These are phyloP conservation scores for Sarotherodon lohbergeri DNA, from an alignment of 2,113 vertebrate species.

Conservation along the genomic window DNA sequence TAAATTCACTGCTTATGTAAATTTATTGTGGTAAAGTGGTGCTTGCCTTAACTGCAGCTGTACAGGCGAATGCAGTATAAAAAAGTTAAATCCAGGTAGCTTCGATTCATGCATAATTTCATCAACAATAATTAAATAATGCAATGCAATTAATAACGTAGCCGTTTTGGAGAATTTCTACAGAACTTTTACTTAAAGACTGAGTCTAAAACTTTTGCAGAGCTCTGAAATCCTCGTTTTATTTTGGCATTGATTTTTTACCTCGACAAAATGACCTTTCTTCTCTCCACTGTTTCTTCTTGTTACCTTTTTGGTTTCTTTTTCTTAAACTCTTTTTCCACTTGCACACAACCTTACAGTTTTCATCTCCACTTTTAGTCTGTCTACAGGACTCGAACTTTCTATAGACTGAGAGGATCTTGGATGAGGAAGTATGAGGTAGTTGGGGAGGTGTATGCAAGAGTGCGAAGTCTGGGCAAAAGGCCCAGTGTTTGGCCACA, in stretches of 20 bases:
- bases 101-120: not conserved
- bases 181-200: not conserved
- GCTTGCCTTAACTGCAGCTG: not conserved
- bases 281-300: not conserved
- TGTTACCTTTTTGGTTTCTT: not conserved
- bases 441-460: not conserved
- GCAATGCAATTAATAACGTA: not conserved
- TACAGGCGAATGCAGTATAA: not conserved
- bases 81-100: not conserved
- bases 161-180: not conserved
- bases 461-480: conserved; percentile 49
- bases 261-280: not conserved
- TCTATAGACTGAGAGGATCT: not conserved
- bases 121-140: not conserved
- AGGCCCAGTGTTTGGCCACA: conserved; percentile 49
- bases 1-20: not conserved
- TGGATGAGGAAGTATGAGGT: not conserved
- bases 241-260: not conserved
- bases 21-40: not conserved
- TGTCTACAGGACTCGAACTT: conserved; percentile 5
- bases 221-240: not conserved
- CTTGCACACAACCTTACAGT: not conserved
- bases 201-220: not conserved
- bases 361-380: not conserved
- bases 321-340: not conserved